Base-by-base conservation (phyloP, 1,140 invertebrate genomes). In the Orius insidiosus region DNA sequence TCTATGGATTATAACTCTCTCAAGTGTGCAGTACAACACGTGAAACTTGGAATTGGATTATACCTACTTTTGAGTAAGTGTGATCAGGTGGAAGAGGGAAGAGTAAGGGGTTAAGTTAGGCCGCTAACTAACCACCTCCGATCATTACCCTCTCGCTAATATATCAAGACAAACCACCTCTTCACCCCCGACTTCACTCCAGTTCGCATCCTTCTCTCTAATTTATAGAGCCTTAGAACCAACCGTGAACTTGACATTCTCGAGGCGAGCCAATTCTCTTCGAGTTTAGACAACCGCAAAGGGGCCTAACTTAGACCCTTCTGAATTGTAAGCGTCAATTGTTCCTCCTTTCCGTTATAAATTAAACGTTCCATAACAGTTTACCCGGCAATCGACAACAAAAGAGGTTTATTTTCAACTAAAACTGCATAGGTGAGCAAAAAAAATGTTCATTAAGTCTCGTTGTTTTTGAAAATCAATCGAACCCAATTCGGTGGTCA, bases 91-190 rank as follows among this genome's bases (percentile, higher is more conserved):
- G 10, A 38, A 38, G 36, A 11, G 36, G 15, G 36, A 38, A 7
- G 36, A 13, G 13, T 6, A 11, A 6, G 36, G 36, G 5, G 10
- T 38, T 14, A 38, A 38, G 36, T 38, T 6, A 11, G 11, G 15
- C 5, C 13, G 36, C 36, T 38, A 38, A 38, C 36, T 38, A 38
- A 38, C 36, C 36, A 13, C 5, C 5, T 14, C 6, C 36, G 36
- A 38, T 38, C 36, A 38, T 38, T 38, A 38, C 36, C 36, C 36
- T 10, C 13, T 11, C 32, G 13, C 36, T 13, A 38, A 38, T 38
- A 38, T 38, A 38, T 38, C 36, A 38, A 38, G 36, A 38, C 36
- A 38, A 38, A 38, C 36, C 36, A 6, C 13, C 36, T 38, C 36
- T 14, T 5, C 36, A 6, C 15, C 5, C 36, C 36, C 15, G 11